Percentiles rank a stretch among this genome's conserved stretches.
phyloP scores from a whole-genome alignment of 2,888 invertebrate genomes.

The Kryphioiulus occultus region DNA sequence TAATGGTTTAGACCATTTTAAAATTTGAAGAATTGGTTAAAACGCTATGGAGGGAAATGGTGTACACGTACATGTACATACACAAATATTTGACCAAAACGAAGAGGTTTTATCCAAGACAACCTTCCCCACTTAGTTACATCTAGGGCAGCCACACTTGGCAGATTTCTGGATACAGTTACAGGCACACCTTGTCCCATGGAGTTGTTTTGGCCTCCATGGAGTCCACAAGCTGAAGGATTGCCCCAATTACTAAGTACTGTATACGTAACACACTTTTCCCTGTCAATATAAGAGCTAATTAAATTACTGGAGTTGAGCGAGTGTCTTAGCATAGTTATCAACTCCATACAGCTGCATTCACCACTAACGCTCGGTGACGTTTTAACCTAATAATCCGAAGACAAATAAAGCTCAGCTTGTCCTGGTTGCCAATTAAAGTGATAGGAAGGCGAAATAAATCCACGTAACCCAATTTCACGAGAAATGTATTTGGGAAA shows the following conservation, averaged over 20 bases:
- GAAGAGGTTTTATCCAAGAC: background rate
- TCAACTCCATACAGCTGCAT: background rate
- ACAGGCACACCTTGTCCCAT: too few relatives aligned
- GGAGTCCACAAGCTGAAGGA: too few relatives aligned
- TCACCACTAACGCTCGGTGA: background rate
- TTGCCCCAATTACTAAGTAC: background rate
- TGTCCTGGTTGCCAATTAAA: background rate
- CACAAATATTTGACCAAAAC: background rate
- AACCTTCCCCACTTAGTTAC: background rate
- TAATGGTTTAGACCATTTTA: too few relatives aligned
- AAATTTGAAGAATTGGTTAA: too few relatives aligned
- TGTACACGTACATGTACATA: too few relatives aligned
- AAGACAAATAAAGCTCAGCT: background rate
- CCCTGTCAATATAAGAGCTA: conserved; percentile 11
- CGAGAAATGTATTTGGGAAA: background rate
- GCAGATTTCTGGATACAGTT: too few relatives aligned
- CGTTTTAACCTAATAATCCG: background rate
- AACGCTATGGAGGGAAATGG: too few relatives aligned
- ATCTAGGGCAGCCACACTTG: background rate
- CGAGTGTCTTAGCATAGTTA: background rate
- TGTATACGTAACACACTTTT: background rate
- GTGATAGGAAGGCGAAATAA: background rate
- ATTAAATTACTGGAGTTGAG: background rate
- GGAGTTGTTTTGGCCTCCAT: too few relatives aligned
- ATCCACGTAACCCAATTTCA: background rate